Base-by-base conservation (phyloP, 92 coral and sea anemone genomes). In the Montipora capitata region DNA sequence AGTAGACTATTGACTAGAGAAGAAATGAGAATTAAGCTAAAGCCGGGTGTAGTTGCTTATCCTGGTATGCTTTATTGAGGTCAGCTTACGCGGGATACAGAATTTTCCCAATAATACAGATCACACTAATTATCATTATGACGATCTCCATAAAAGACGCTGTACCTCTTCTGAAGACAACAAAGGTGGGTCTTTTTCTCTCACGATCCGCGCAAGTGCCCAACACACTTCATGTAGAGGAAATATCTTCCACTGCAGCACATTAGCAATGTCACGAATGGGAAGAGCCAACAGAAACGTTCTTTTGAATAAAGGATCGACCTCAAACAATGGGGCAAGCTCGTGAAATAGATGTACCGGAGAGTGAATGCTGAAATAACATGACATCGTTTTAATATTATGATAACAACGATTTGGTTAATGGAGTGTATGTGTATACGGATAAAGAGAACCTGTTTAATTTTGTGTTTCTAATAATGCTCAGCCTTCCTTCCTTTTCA, bases 251-350 rank as follows among this genome's bases (percentile, higher is more conserved):
- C 56, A 74, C 14, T 75, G 15, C 17, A 87, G 79, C 12, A 92
- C 74, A 51, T 76, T 83, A 11, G 77, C 84, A 48, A 91, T 80
- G 7, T 56, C 78, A 1, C 80, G 62, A 49, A 95, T 74, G 58
- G 96, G 91, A 45, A 90, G 78, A 12, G 89, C 51, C 76, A 83
- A 17, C 84, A 95, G 51, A 74, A 95, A 95, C 9, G 96, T 93
- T 66, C 95, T 90, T 49, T 63, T 68, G 40, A 95, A 83, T 57
- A 95, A 75, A n/a, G 92, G 95, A 84, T 95, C 98, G 66, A 95
- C 62, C 39, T 93, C 87, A 68, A 95, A 95, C 78, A 91, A 20
- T 10, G 90, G 71, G 12, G 68, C 6, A 2, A 91, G 59, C 65
- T 77, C 84, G n/a, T 5, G 40, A 5, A 78, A 44, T 7, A 85